Base-by-base conservation (phyloP, 92 coral and sea anemone genomes). In the Anthopleura xanthogrammica region DNA sequence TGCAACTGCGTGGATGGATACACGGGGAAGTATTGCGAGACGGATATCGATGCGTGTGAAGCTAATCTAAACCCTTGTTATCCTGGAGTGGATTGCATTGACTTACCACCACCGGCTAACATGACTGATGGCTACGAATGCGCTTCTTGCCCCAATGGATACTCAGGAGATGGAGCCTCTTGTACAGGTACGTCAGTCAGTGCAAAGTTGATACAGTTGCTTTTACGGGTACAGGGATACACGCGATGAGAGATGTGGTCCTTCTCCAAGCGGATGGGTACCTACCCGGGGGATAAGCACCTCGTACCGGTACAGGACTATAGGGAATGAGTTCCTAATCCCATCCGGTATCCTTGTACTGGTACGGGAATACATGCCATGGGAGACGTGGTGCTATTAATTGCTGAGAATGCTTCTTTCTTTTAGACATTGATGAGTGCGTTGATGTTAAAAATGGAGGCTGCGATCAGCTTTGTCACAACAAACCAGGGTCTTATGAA, bases 141-240 rank as follows among this genome's bases (percentile, higher is more conserved):
- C 80, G 98, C 93, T 4, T 87, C 91, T 1, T 93, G 98, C 81
- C 98, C 98, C 1, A 19, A 72, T 1, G 95, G 98, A 16, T 91
- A 82, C 76, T 78, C 83, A 17, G 95, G 98, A 43, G 42, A 88
- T 79, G 98, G 98, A 10, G 86, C 81, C 2, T 80, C 81, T 19
- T 93, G 98, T 66, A 7, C 80, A 52, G 98, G 98, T 91, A 41
- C 1, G 88, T 5, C 55, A 8, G 23, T 24, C 11, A 3, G 29
- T 62, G 70, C 23, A 22, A 4, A 43, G 50, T 43, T 19, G 8
- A 62, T 54, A 7, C 13, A 10, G 14, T 4, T 54, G 50, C 50
- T 5, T 5, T 46, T 29, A 29, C 36, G 36, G 36, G 36, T 29
- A 29, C 36, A 1, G 36, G 36, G 36, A 29, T 29, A 29, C 36